Conservation (phyloP, 2,888 invertebrate species). For the Anticlea derivata region DNA sequence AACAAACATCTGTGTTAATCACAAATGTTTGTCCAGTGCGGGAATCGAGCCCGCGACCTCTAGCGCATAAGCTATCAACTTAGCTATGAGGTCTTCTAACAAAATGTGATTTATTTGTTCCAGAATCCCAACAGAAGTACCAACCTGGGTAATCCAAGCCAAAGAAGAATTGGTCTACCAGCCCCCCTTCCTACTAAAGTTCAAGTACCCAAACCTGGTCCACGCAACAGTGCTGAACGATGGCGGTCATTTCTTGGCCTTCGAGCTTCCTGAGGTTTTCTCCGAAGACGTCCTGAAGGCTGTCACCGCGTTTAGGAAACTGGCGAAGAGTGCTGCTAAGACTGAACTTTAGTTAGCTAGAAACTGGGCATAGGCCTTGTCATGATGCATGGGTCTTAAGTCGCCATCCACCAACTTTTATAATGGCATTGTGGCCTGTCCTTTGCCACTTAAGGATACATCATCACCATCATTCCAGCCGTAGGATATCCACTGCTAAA, state of each 20-base stretch:
- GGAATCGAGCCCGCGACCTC: too few relatives aligned
- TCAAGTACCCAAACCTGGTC: conserved; percentile 86
- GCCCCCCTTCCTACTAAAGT: conserved; percentile 82
- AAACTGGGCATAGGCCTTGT: too few relatives aligned
- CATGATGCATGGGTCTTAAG: too few relatives aligned
- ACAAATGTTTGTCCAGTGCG: too few relatives aligned
- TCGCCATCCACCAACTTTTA: too few relatives aligned
- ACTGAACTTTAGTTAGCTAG: conserved; percentile 69
- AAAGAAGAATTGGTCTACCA: conserved; percentile 86
- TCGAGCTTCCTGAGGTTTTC: conserved; percentile 89
- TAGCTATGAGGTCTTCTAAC: too few relatives aligned
- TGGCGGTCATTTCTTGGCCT: conserved; percentile 94
- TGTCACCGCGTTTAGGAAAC: conserved; percentile 52
- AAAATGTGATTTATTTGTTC: conserved; percentile 39
- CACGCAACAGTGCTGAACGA: conserved; percentile 83
- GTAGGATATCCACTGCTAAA: too few relatives aligned
- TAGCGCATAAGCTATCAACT: too few relatives aligned
- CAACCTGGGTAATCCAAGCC: conserved; percentile 87
- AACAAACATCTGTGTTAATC: too few relatives aligned
- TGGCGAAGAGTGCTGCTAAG: conserved; percentile 36
- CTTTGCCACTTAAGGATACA: too few relatives aligned
- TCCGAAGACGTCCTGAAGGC: conserved; percentile 86
- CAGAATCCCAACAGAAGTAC: conserved; percentile 86
- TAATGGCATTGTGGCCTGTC: too few relatives aligned
- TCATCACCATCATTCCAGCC: too few relatives aligned